phyloP scores from a whole-genome alignment of 2,888 invertebrate species.

The Ophion slaviceki region DNA sequence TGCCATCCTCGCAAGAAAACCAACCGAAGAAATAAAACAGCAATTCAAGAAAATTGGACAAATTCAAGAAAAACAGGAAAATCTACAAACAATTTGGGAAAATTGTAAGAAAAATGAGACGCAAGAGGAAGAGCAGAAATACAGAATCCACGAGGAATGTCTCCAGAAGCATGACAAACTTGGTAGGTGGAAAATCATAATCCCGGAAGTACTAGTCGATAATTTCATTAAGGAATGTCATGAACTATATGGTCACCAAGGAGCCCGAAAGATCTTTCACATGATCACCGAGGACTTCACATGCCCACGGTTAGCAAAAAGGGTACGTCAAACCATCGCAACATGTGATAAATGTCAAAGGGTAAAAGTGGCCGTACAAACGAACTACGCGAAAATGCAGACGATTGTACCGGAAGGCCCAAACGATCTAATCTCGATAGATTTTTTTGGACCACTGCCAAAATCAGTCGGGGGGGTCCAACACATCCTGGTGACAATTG shows the following conservation, averaged over 20 bases:
- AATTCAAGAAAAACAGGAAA: background rate
- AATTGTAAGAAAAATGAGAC: background rate
- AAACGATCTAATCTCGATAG: conserved; percentile 14
- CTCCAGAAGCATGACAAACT: no score
- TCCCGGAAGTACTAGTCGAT: no score
- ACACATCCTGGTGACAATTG: conserved; percentile 16
- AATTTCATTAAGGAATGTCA: no score
- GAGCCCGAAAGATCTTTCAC: background rate
- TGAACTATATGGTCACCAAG: background rate
- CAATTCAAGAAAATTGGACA: background rate
- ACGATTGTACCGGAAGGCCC: background rate
- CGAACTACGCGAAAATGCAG: background rate
- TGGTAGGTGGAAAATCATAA: no score
- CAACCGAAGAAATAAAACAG: background rate
- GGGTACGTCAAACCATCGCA: no score
- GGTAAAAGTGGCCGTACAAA: background rate
- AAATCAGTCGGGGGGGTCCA: background rate
- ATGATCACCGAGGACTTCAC: background rate
- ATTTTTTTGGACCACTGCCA: conserved; percentile 18
- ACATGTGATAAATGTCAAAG: background rate
- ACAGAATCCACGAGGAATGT: background rate
- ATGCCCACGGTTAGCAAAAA: background rate
- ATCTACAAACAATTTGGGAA: background rate
- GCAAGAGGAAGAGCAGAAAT: background rate
- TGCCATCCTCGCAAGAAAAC: background rate